Evolutionary conservation across 2,113 vertebrate species (phyloP).

Genomic region (Coturnix japonica): DNA sequence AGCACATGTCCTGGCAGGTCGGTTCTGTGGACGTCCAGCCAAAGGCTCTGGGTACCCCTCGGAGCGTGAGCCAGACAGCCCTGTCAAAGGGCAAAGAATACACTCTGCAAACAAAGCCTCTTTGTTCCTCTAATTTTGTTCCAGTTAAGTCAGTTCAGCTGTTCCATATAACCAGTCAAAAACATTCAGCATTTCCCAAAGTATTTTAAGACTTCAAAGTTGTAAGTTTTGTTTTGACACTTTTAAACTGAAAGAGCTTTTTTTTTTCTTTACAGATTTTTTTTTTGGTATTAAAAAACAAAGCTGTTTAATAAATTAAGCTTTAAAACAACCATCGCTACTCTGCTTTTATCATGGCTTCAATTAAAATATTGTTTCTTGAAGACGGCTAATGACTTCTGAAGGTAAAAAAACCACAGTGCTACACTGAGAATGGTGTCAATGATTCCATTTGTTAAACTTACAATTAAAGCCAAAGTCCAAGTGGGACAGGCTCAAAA

Average conservation of each 20-base stretch:
- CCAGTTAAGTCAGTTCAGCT: constrained; percentile 74
- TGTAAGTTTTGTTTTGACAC: constrained; percentile 64
- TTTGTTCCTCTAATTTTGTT: constrained; percentile 74
- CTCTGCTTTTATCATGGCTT: constrained; percentile 58
- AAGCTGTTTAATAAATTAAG: constrained; percentile 64
- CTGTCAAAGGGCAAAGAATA: constrained; percentile 68
- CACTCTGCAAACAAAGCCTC: constrained; percentile 62
- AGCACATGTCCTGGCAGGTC: not conserved
- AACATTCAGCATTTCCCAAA: constrained; percentile 63
- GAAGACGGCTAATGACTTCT: constrained; percentile 27
- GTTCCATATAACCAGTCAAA: constrained; percentile 68
- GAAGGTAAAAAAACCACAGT: not conserved
- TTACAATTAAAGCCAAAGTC: constrained; percentile 42
- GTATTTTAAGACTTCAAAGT: constrained; percentile 74
- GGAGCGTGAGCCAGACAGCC: not conserved
- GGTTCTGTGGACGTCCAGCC: not conserved
- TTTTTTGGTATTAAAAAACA: constrained; percentile 49
- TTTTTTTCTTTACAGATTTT: not conserved
- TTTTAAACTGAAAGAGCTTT: not conserved
- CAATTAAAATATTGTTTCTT: constrained; percentile 67
- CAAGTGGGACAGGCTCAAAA: not conserved
- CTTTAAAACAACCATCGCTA: not conserved
- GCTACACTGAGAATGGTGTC: constrained; percentile 34
- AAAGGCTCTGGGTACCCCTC: not conserved
- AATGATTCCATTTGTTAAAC: constrained; percentile 35